A percentile compares a stretch with the other conserved stretches of the same genome.
Conservation (phyloP, 1,140 invertebrate species). For the Rhizoglyphus robini region DNA sequence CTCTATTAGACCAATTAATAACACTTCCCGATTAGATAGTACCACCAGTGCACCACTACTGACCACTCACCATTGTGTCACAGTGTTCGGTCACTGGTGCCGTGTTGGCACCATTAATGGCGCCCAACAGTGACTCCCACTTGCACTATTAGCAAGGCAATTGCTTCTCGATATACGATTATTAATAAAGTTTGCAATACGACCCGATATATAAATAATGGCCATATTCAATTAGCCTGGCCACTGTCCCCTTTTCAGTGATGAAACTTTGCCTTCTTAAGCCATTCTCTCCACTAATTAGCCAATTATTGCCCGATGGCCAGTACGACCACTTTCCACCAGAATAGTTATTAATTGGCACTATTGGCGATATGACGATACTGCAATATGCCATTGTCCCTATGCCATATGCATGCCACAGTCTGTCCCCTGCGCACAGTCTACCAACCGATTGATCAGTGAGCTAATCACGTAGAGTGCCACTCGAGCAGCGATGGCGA, state of each 20-base stretch:
- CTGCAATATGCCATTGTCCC: background rate
- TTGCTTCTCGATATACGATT: slow-evolving; percentile 1
- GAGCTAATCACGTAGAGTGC: background rate
- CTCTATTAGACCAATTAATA: slow-evolving; percentile 6
- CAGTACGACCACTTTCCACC: background rate
- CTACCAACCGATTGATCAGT: slow-evolving; percentile 3
- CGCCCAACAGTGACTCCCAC: too few relatives aligned
- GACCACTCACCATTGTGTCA: too few relatives aligned
- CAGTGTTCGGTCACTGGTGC: too few relatives aligned
- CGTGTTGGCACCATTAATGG: too few relatives aligned
- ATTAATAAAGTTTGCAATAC: slow-evolving; percentile 2
- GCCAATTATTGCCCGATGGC: background rate
- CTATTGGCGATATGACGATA: too few relatives aligned
- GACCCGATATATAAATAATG: slow-evolving; percentile 11
- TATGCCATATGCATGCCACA: background rate
- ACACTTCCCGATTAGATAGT: slow-evolving; percentile 4
- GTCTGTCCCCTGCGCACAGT: too few relatives aligned
- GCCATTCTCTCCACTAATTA: background rate
- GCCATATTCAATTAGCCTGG: background rate
- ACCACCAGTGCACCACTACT: background rate
- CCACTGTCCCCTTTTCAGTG: background rate
- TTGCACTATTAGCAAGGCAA: background rate
- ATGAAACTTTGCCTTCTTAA: background rate
- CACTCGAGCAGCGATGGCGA: background rate
- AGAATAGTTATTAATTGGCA: too few relatives aligned